Base-by-base conservation (phyloP, 2,113 vertebrate species). In the Enhydra lutris region DNA sequence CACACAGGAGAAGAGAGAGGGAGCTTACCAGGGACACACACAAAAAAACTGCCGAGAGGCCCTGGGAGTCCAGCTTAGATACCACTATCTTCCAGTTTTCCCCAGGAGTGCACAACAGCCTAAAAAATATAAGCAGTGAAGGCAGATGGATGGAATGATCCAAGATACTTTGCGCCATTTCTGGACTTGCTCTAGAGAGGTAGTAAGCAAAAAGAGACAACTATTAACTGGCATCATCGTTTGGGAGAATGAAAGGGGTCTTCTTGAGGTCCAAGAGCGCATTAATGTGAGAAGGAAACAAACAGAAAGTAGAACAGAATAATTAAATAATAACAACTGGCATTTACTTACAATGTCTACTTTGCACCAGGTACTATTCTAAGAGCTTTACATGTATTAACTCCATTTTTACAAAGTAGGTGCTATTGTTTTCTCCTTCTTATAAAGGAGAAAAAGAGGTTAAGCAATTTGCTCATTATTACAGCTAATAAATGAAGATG, bases 381-480 rank as follows among this genome's bases (percentile, higher is more conserved):
- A 87, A 79, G 45, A 83, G 8, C 13, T 73, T 79, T 84, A 24
- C 24, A 18, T 57, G 20, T 65, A 92, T 67, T 52, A 65, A 67
- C 52, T 65, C 29, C 92, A 21, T 50, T 31, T 13, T 89, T 61
- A 88, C 12, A 15, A 79, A 1, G 15, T 39, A 97, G 15, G n/a
- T 47, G 59, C 15, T 78, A 91, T 20, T 57, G 74, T 76, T 94
- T 87, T 74, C 69, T 93, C 52, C 52, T 79, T 76, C n/a, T 95
- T 52, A 89, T 45, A 94, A 97, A 93, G 89, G 3, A 34, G n/a
- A 24, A 59, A 96, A 96, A 81, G 24, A 88, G 31, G 47, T 85
- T 63, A 92, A 67, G 15, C 50, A n/a, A 81, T 67, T 50, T 92
- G 61, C 20, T 91, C 76, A 52, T 63, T 92, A 26, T 7, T 39